Evolutionary conservation across 30 jellyfish, hydroid and myxozoan genomes (phyloP).

Genomic region (Rhopilema esculentum): DNA sequence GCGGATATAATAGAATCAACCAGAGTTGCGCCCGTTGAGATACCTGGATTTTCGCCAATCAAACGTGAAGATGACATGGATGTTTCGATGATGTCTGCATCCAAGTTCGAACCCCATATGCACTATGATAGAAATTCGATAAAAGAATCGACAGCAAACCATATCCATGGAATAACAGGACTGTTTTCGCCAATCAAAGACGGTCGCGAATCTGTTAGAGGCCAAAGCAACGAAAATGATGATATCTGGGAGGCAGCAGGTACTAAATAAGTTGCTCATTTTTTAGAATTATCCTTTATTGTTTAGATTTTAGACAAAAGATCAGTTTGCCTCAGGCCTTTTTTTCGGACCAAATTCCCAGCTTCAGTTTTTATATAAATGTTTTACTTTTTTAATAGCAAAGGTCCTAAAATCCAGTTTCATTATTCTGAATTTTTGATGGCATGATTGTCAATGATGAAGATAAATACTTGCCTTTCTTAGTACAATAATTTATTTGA

Average conservation of each 20-base stretch:
- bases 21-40: conserved; percentile 47
- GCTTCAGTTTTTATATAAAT: too few relatives aligned
- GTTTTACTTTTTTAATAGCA: too few relatives aligned
- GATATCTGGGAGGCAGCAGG: neutral
- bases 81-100: conserved; percentile 40
- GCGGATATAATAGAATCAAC: conserved; percentile 65
- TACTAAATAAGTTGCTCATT: neutral
- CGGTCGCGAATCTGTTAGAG: neutral
- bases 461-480: too few relatives aligned
- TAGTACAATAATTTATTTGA: too few relatives aligned
- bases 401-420: too few relatives aligned
- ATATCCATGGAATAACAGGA: conserved; percentile 76
- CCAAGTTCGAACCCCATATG: conserved; percentile 36
- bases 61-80: conserved; percentile 62
- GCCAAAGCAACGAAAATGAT: neutral
- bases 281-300: too few relatives aligned
- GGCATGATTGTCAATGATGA: too few relatives aligned
- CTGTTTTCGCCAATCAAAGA: conserved; percentile 62
- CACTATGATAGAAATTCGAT: conserved; percentile 31
- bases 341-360: too few relatives aligned
- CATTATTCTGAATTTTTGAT: too few relatives aligned
- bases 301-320: neutral
- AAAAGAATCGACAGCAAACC: conserved; percentile 79
- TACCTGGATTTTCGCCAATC: conserved; percentile 71
- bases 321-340: too few relatives aligned